These are phyloP conservation scores for Takifugu flavidus DNA, from an alignment of 2,113 vertebrate genomes.

Conservation along the genomic window DNA sequence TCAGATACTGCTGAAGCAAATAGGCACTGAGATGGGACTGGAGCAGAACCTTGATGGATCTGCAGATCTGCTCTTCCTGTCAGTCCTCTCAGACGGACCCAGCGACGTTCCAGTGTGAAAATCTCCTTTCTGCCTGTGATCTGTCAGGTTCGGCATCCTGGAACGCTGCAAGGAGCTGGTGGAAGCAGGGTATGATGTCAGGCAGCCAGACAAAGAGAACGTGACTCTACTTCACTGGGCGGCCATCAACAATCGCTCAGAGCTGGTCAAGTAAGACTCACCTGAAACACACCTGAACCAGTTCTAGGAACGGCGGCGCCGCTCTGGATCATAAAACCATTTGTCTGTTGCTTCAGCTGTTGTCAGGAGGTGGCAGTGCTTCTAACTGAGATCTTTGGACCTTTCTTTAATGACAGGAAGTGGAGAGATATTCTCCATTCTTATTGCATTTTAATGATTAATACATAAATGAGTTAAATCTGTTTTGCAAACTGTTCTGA, in stretches of 20 bases:
- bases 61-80: not conserved
- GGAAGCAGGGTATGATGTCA: slow-evolving; percentile 91
- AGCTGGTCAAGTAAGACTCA: slow-evolving; percentile 86
- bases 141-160: slow-evolving; percentile 85
- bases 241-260: slow-evolving; percentile 92
- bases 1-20: too few species aligned
- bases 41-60: too few species aligned
- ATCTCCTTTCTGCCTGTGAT: not conserved
- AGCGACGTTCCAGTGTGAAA: not conserved
- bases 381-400: too few species aligned
- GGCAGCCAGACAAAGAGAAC: slow-evolving; percentile 93
- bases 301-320: too few species aligned
- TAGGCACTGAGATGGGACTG: not conserved
- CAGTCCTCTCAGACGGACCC: too few species aligned
- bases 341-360: too few species aligned
- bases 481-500: not conserved
- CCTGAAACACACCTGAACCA: too few species aligned
- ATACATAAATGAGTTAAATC: not conserved
- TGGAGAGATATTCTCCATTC: too few species aligned
- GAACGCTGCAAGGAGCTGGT: slow-evolving; percentile 93
- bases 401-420: too few species aligned
- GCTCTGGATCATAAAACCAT: too few species aligned
- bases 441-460: not conserved
- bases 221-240: slow-evolving; percentile 97
- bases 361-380: too few species aligned